Evolutionary conservation across 2,888 invertebrate species (phyloP).

Genomic region (Blera fallax): DNA sequence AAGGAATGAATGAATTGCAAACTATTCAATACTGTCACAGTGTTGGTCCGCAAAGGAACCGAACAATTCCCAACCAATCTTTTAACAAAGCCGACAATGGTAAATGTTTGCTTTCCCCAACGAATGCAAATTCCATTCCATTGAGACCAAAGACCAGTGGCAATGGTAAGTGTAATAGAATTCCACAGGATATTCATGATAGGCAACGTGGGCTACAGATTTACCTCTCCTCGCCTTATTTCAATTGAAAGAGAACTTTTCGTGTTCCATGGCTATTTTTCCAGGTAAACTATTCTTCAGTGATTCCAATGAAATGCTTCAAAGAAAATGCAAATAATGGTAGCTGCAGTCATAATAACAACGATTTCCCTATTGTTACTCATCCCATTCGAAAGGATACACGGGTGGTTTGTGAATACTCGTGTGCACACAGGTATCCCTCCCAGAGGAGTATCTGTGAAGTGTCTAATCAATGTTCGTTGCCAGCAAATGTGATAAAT

Average conservation of each 20-base stretch:
- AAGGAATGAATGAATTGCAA: neutral
- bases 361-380: neutral
- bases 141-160: neutral
- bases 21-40: neutral
- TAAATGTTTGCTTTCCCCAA: neutral
- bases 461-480: neutral
- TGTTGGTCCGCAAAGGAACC: neutral
- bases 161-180: neutral
- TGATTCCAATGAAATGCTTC: neutral
- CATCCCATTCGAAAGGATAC: neutral
- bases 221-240: too few relatives aligned
- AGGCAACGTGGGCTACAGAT: too few relatives aligned
- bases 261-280: neutral
- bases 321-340: neutral
- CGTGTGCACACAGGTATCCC: neutral
- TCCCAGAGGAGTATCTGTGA: neutral
- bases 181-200: too few relatives aligned
- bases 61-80: too few relatives aligned
- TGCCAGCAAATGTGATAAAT: constrained; percentile 5
- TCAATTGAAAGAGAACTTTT: neutral
- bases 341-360: neutral
- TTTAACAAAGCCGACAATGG: neutral
- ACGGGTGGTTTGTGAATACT: neutral
- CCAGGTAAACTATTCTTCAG: neutral
- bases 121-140: neutral